phyloP scores from a whole-genome alignment of 1,140 invertebrate genomes.

The Drosophila sechellia region DNA sequence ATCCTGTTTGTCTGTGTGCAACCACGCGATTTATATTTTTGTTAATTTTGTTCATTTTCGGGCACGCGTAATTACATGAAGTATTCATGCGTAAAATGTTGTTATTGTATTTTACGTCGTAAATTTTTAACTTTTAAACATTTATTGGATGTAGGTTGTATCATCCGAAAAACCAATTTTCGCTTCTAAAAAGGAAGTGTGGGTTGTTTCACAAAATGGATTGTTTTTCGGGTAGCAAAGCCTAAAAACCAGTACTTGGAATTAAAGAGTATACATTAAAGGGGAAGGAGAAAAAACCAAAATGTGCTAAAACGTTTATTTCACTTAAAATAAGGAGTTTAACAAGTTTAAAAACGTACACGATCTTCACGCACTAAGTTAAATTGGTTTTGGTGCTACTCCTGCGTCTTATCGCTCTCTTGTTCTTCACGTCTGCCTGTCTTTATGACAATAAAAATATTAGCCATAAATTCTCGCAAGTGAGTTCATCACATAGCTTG shows the following conservation, averaged over 20 bases:
- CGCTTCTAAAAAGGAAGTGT: not conserved
- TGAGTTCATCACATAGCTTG: constrained; percentile 74
- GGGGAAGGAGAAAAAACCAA: constrained; percentile 10
- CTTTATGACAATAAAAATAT: constrained; percentile 70
- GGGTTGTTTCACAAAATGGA: not conserved
- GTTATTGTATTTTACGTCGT: constrained; percentile 50
- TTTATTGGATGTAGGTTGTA: constrained; percentile 48
- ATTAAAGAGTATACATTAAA: constrained; percentile 48
- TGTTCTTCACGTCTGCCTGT: constrained; percentile 6
- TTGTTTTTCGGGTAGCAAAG: constrained; percentile 7
- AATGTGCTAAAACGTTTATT: not conserved
- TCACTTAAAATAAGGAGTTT: not conserved
- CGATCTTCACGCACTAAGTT: constrained; percentile 51
- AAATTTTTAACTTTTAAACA: constrained; percentile 57
- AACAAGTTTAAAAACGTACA: not conserved
- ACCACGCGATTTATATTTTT: constrained; percentile 60
- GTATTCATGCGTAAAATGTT: constrained; percentile 74
- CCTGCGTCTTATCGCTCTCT: constrained; percentile 4
- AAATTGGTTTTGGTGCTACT: constrained; percentile 57
- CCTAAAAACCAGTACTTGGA: constrained; percentile 19
- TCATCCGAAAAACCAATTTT: constrained; percentile 31
- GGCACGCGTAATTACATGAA: constrained; percentile 74
- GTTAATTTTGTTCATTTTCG: constrained; percentile 65
- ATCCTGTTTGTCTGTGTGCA: constrained; percentile 24
- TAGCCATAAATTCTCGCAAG: constrained; percentile 75